A percentile compares a stretch with the other conserved stretches of the same genome.
Conservation (phyloP, 1,140 invertebrate genomes). For the Kradibia gibbosae region DNA sequence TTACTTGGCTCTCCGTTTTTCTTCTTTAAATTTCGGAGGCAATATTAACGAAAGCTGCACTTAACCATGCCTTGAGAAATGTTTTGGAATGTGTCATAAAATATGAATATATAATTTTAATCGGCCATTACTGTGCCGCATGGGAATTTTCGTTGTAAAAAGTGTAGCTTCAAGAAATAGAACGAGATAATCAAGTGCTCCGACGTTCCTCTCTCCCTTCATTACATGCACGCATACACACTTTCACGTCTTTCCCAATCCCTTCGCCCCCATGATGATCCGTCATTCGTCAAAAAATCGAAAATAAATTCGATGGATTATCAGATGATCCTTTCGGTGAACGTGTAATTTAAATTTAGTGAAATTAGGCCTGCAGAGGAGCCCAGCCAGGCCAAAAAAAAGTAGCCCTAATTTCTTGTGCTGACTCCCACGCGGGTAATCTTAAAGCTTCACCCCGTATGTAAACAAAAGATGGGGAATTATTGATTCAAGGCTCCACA, state of each 20-base stretch:
- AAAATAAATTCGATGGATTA: too few relatives aligned
- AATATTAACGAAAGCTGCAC: slow-evolving; percentile 12
- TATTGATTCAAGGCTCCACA: slow-evolving; percentile 10
- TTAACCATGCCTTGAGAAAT: not conserved
- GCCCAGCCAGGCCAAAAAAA: not conserved
- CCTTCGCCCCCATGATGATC: too few relatives aligned
- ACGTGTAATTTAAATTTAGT: not conserved
- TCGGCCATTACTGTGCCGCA: not conserved
- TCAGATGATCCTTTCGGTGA: too few relatives aligned
- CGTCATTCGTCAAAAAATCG: too few relatives aligned
- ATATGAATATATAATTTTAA: not conserved
- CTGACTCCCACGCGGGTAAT: not conserved
- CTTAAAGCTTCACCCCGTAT: not conserved
- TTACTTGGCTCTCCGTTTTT: not conserved
- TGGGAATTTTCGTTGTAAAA: not conserved
- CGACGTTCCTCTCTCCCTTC: too few relatives aligned
- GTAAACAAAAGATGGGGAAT: slow-evolving; percentile 9
- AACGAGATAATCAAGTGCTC: too few relatives aligned
- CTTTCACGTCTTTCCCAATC: too few relatives aligned
- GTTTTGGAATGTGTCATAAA: not conserved
- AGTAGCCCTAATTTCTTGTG: too few relatives aligned
- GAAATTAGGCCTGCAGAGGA: not conserved
- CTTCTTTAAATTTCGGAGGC: not conserved
- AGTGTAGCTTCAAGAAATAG: too few relatives aligned
- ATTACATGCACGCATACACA: too few relatives aligned